Base-by-base conservation (phyloP, 2,888 invertebrate genomes). In the Odontocerum albicorne region DNA sequence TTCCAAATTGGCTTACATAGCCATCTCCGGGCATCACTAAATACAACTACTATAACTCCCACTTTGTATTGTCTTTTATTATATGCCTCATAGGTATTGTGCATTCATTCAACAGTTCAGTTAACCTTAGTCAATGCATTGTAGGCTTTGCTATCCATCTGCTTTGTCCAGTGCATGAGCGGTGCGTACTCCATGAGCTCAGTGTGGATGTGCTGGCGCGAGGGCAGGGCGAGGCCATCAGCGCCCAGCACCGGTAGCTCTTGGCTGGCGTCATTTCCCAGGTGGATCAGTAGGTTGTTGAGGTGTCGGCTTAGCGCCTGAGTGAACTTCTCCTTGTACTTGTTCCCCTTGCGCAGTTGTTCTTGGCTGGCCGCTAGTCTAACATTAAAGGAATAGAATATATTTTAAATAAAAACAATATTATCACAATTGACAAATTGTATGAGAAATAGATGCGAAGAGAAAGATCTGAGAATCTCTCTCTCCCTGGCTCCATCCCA, bases 241-340 rank as follows among this genome's bases (percentile, higher is more conserved):
- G 72, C 65, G 52, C 68, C 67, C 47, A 50, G 39, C 61, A 60
- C 54, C 62, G 63, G 47, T 54, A 63, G 43, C 56, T 66, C 67
- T 59, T 64, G 66, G 57, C 70, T 70, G 46, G 75, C 76, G 66
- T 76, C 80, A 69, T 82, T 82, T 47, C 84, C 96, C 76, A 95
- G 85, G 74, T 97, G 95, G 66, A 96, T 93, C 64, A 98, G 94
- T 46, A 94, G 80, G 76, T 97, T 96, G 70, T 96, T 96, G 45
- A 98, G 80, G 71, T 97, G 95, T 15, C 95, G 84, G 57, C 90
- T 88, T 49, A 97, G 84, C 38, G 88, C 86, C 51, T 87, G 84
- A 1, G 93, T 88, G 70, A 94, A 93, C 68, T 86, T 87, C 31
- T 83, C 83, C 66, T 86, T 86, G 66, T 88, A 82, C 66, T 87